Evolutionary conservation across 2,113 vertebrate genomes (phyloP), one percentile per base, ranked within the genome.

Genomic region (Chunga burmeisteri): DNA sequence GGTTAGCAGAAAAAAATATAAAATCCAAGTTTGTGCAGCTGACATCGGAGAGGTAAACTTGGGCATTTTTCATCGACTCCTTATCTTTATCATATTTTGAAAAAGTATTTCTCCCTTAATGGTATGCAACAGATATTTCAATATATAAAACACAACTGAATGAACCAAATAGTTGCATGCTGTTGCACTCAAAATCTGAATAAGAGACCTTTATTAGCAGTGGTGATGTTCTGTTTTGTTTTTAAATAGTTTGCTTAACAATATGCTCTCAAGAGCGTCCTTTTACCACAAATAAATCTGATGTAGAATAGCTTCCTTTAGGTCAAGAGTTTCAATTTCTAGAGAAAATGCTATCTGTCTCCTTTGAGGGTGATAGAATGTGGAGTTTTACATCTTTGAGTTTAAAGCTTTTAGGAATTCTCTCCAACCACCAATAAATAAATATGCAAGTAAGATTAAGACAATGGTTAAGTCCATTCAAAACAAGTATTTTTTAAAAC

Each of bases 321-420:
- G 94, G 93, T 95, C 93, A 94, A 91, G 94, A 93, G 86, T 91
- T 93, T 96, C 83, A 93, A 21, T 97, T 98, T 97, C 81, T 92
- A 83, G 61, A 65, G 83, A 91, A 93, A 96, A 94, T 79, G 59
- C 95, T 95, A 13, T 52, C 55, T 93, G 14, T 84, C 18, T 94
- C 78, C 81, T 70, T 75, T 92, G 93, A 88, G 93, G 79, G 27
- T 75, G 42, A 55, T 3, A 91, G 83, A 97, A 98, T 97, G 78
- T 68, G 52, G 42, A 36, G 77, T 95, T 84, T 93, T 95, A 59
- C 16, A 10, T 96, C 59, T 89, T 66, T 58, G 87, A 92, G 42
- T 94, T 90, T 58, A 88, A 92, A 88, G 80, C 80, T 81, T 96
- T 93, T 94, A 82, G 47, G 58, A 92, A 68, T 91, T 94, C 73